Base-by-base conservation (phyloP, 1,140 invertebrate genomes). In the Lethocerus indicus region DNA sequence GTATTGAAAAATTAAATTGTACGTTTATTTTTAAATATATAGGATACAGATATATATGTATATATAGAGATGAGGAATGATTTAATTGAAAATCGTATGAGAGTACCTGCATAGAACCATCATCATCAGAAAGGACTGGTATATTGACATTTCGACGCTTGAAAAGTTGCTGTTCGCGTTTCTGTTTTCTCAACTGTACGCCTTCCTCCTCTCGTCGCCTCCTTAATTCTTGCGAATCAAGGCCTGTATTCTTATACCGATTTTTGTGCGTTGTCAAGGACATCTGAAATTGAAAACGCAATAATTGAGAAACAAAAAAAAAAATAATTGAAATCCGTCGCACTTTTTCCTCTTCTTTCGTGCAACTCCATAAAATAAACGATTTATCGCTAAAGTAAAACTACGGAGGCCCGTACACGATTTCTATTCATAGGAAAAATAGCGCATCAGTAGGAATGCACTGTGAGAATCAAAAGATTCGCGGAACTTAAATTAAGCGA, bases 141-240 rank as follows among this genome's bases (percentile, higher is more conserved):
- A 71, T 55, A 54, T 76, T 75, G 23, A 95, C 88, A 79, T 94
- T 94, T 57, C 91, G 73, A 35, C 87, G 69, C 68, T 96, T 96
- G 54, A 86, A 90, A 14, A 95, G 67, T 63, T 91, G 86, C 57
- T 89, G 82, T 62, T 97, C 93, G 56, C 93, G 66, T 66, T 95
- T 95, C 59, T 93, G 90, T 71, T 97, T 97, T 23, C 94, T 67
- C 27, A 97, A 69, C 61, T 96, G 92, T 23, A 97, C 83, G 27
- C 92, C 92, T 70, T 96, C 91, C 62, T 98, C 93, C 69, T 98
- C 93, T 49, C 93, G 69, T 41, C 93, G 70, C 47, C 92, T 75
- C 21, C 94, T 70, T 50, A 96, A 68, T 66, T 97, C 92, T 58
- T 91, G 82, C 13, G 88, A 86, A 67, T 94, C 91, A 54, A 95